These are phyloP conservation scores for Zalophus californianus DNA, from an alignment of 2,797 vertebrate species.

Conservation along the genomic window DNA sequence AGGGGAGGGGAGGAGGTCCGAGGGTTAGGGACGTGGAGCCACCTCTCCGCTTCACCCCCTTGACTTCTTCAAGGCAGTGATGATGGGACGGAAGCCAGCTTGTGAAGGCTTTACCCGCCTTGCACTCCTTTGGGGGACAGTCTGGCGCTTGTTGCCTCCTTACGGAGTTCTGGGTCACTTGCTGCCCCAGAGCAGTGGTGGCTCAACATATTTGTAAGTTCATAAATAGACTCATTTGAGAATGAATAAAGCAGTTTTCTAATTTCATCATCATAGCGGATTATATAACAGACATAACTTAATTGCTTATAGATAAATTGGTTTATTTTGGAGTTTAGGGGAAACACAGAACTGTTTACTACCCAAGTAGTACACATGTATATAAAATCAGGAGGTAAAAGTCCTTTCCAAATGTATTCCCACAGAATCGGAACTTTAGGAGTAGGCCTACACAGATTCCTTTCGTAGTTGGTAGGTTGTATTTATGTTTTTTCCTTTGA, in stretches of 20 bases:
- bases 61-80: not conserved
- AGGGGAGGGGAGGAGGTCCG: not conserved
- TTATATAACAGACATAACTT: not conserved
- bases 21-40: not conserved
- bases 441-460: not conserved
- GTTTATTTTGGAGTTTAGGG: conserved; percentile 57
- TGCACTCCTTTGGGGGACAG: fast-evolving
- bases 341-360: not conserved
- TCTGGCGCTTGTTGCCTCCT: not conserved
- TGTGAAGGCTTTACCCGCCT: not conserved
- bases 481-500: not conserved
- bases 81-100: not conserved
- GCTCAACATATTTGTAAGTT: not conserved
- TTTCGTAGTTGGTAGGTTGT: not conserved
- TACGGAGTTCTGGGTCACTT: not conserved
- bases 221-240: not conserved
- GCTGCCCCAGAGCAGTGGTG: not conserved
- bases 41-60: not conserved
- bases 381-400: not conserved
- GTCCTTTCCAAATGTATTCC: not conserved
- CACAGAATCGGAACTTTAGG: not conserved
- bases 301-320: not conserved
- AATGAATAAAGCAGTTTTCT: not conserved
- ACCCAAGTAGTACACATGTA: not conserved
- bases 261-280: not conserved